These are phyloP conservation scores for Cheiracanthium punctorium DNA, from an alignment of 2,888 invertebrate genomes.

Conservation along the genomic window DNA sequence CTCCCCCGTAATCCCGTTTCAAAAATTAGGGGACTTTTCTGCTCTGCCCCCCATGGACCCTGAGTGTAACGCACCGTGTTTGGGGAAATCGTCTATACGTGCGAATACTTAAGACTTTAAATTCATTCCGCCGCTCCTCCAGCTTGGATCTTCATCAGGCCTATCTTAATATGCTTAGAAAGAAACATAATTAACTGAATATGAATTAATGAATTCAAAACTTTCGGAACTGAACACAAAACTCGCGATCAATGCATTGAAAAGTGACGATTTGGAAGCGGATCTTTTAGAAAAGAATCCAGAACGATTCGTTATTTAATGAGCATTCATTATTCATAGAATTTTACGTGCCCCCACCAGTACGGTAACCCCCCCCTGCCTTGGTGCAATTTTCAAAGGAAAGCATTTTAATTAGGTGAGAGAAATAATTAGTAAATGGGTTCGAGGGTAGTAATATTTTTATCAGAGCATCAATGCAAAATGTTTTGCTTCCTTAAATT, in stretches of 20 bases:
- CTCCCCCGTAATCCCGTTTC: too few relatives aligned
- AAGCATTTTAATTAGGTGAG: constrained; percentile 54
- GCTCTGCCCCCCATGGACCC: background rate
- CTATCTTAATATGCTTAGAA: constrained; percentile 14
- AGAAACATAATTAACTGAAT: constrained; percentile 15
- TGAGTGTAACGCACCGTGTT: background rate
- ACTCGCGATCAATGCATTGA: constrained; percentile 15
- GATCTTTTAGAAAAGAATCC: constrained; percentile 18
- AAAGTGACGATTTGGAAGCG: constrained; percentile 11
- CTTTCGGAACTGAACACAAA: constrained; percentile 15
- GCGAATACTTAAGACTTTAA: constrained; percentile 4
- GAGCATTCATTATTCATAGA: constrained; percentile 41
- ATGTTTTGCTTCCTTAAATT: constrained; percentile 10
- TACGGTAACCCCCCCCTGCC: background rate
- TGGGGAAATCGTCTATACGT: background rate
- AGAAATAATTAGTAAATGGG: constrained; percentile 65
- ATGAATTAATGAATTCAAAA: constrained; percentile 17
- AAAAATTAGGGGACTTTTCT: background rate
- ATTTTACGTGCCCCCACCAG: constrained; percentile 14
- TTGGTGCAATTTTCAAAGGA: constrained; percentile 31
- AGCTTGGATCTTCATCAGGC: constrained; percentile 10
- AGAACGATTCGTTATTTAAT: constrained; percentile 27
- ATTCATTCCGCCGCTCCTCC: background rate
- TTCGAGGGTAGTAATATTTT: constrained; percentile 32
- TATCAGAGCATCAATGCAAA: constrained; percentile 7